These are phyloP conservation scores for Plusia festucae DNA, from an alignment of 2,888 invertebrate genomes.

Conservation along the genomic window DNA sequence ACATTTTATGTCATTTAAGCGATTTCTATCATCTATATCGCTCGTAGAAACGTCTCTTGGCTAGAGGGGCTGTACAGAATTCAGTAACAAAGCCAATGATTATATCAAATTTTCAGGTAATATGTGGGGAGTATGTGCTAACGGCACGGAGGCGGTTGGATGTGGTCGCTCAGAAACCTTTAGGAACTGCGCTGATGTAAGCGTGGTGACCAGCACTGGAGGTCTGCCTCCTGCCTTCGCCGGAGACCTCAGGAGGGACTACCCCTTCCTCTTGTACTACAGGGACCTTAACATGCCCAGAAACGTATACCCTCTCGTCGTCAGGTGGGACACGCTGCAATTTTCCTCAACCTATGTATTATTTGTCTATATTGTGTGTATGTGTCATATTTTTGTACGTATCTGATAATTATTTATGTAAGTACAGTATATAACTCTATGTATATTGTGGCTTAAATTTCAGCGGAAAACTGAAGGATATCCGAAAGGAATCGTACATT, in stretches of 20 bases:
- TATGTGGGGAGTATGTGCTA: slow-evolving; percentile 96
- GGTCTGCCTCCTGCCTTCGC: slow-evolving; percentile 93
- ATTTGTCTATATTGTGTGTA: slow-evolving; percentile 43
- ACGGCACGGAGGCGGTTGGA: slow-evolving; percentile 96
- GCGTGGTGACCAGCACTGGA: slow-evolving; percentile 94
- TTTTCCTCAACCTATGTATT: slow-evolving; percentile 28
- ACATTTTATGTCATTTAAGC: too few relatives aligned
- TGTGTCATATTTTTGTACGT: slow-evolving; percentile 31
- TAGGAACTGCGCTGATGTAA: slow-evolving; percentile 96
- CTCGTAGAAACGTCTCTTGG: too few relatives aligned
- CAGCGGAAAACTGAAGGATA: slow-evolving; percentile 73
- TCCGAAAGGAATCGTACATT: slow-evolving; percentile 71
- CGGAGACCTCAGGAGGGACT: slow-evolving; percentile 88
- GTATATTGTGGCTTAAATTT: slow-evolving; percentile 70
- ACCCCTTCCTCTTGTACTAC: slow-evolving; percentile 94
- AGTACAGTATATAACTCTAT: slow-evolving; percentile 46
- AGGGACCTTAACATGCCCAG: slow-evolving; percentile 91
- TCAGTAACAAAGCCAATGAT: background rate
- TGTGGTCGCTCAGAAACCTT: slow-evolving; percentile 98
- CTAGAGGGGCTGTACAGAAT: too few relatives aligned
- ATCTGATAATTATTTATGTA: slow-evolving; percentile 45
- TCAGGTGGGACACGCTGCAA: slow-evolving; percentile 87
- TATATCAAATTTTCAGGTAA: slow-evolving; percentile 91
- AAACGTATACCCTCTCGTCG: slow-evolving; percentile 92
- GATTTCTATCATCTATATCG: too few relatives aligned